A percentile compares a stretch with the other conserved stretches of the same genome.
Conservation (phyloP, 2,888 invertebrate species). For the Drosophila neotestacea region DNA sequence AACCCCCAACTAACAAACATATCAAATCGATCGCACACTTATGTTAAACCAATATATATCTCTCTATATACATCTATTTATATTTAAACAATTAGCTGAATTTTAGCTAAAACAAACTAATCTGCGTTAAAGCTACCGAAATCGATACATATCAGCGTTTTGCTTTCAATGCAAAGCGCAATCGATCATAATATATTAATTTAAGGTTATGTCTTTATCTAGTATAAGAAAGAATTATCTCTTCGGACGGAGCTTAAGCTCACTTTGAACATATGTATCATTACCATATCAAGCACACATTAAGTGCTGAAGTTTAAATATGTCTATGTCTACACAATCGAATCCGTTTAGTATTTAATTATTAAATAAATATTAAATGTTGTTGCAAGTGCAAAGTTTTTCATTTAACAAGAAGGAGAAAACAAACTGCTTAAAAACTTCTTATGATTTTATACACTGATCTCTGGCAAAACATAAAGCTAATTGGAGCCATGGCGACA, state of each 20-base stretch:
- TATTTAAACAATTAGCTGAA: constrained; percentile 26
- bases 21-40: constrained; percentile 41
- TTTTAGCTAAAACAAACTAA: constrained; percentile 36
- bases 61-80: constrained; percentile 13
- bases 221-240: not conserved
- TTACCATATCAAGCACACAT: constrained; percentile 51
- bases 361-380: constrained; percentile 37
- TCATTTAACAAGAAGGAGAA: too few relatives aligned
- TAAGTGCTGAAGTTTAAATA: constrained; percentile 37
- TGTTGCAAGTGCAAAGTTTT: constrained; percentile 7
- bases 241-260: not conserved
- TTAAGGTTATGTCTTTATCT: constrained; percentile 23
- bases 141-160: constrained; percentile 70
- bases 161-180: constrained; percentile 36
- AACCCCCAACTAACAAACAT: constrained; percentile 41
- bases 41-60: constrained; percentile 12
- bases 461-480: too few relatives aligned
- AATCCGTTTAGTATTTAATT: constrained; percentile 31
- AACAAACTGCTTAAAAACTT: not conserved
- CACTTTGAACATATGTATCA: constrained; percentile 44
- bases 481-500: too few relatives aligned
- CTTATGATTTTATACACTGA: not conserved
- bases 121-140: constrained; percentile 10
- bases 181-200: constrained; percentile 12
- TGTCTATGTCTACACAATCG: constrained; percentile 23